Base-by-base conservation (phyloP, 1,140 invertebrate genomes). In the Macrosteles quadrilineatus region DNA sequence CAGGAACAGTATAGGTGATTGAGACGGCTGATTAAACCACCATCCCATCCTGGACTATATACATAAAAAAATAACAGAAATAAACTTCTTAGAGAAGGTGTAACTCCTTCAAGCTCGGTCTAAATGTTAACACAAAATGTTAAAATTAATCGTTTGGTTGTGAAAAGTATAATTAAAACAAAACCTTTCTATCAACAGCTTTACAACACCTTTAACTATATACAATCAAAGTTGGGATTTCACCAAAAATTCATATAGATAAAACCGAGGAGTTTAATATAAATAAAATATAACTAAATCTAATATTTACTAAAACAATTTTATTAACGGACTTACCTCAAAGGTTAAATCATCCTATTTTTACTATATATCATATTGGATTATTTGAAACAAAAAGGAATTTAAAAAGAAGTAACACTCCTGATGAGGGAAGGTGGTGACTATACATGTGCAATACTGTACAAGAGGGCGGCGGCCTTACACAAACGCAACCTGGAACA, bases 371-470 rank as follows among this genome's bases (percentile, higher is more conserved):
- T 50, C 6, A 19, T n/a, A 19, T 11, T 6, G 6, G 21, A n/a
- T 4, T 19, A 19, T 50, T 50, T n/a, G 17, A 23, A 23, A 50
- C 17, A n/a, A 9, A 43, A 19, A 6, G 23, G 25, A 59, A 30
- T 25, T 59, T 12, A 21, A 59, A 59, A 25, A 27, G 55, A 59
- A 59, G 55, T 6, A 59, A 59, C 55, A 59, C 23, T 59, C 55
- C 55, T 29, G 23, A 11, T 27, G 12, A 59, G 27, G 23, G 55
- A 59, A 59, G 47, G 47, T 19, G 47, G 55, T 59, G 23, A 27
- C 47, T 50, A 50, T 50, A 50, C 27, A 59, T 59, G 55, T 59
- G 55, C 55, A 59, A 59, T 59, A 59, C 55, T 59, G 55, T 59
- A 59, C 55, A 59, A 59, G 55, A 59, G 21, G 55, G 55, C 11